A percentile compares a stretch with the other conserved stretches of the same genome.
These are phyloP conservation scores for Enteromius mattozi DNA, from an alignment of 2,797 vertebrate genomes.

Conservation along the genomic window DNA sequence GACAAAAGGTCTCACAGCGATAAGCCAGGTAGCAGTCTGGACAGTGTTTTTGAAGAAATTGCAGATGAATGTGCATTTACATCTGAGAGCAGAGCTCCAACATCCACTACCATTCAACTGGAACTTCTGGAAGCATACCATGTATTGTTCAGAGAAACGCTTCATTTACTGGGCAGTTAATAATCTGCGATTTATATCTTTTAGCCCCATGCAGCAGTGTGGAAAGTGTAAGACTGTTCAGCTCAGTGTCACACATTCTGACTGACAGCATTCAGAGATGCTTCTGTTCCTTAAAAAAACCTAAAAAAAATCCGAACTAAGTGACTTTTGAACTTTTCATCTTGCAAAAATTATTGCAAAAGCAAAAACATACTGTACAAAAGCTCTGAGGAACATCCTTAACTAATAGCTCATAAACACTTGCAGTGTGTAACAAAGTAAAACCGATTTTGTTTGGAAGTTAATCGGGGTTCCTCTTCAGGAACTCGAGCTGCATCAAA, in stretches of 20 bases:
- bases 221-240: slow-evolving; percentile 40
- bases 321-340: background rate
- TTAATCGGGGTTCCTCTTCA: too few species aligned
- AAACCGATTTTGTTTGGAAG: too few species aligned
- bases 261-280: too few species aligned
- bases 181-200: slow-evolving; percentile 44
- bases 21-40: slow-evolving; percentile 2
- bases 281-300: slow-evolving; percentile 46
- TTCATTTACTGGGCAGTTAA: slow-evolving; percentile 19
- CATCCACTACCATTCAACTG: background rate
- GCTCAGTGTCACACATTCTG: slow-evolving; percentile 48
- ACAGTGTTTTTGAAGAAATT: background rate
- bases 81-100: background rate
- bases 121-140: background rate
- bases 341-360: background rate
- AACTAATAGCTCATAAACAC: background rate
- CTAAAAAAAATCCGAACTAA: slow-evolving; percentile 12
- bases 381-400: background rate
- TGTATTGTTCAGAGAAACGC: background rate
- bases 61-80: background rate
- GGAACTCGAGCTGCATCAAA: too few species aligned
- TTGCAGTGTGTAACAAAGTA: too few species aligned
- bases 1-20: background rate
- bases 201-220: slow-evolving; percentile 52
- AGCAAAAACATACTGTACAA: background rate